phyloP scores from a whole-genome alignment of 2,113 vertebrate species.

The Balaeniceps rex region DNA sequence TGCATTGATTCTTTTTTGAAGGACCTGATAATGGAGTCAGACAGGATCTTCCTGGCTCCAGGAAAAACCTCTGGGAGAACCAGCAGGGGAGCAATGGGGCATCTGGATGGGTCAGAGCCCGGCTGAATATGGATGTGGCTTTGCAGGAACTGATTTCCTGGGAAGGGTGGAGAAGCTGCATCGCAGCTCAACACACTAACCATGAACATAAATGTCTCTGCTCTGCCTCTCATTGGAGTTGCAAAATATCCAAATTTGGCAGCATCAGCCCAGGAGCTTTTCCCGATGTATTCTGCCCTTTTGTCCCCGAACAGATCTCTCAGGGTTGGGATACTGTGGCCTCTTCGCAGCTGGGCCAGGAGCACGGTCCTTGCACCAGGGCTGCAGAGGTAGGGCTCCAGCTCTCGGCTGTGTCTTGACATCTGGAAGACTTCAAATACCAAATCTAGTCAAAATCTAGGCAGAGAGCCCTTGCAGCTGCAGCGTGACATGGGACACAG shows the following conservation, averaged over 20 bases:
- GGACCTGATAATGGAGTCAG: rapidly evolving
- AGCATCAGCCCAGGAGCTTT: background rate
- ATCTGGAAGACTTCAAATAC: conserved; percentile 14
- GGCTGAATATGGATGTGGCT: background rate
- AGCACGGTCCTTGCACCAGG: background rate
- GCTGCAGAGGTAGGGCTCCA: background rate
- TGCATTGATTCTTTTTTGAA: background rate
- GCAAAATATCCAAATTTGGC: background rate
- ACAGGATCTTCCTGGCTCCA: background rate
- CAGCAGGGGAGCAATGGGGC: rapidly evolving
- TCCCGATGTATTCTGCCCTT: background rate
- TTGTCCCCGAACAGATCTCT: background rate
- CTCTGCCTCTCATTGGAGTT: background rate
- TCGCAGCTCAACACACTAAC: background rate
- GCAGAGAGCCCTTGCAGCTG: conserved; percentile 22
- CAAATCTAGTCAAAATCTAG: background rate
- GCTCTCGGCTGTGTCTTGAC: background rate
- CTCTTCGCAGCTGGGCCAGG: background rate
- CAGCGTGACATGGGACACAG: rapidly evolving
- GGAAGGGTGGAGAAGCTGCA: background rate
- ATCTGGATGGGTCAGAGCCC: background rate
- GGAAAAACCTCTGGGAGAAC: background rate
- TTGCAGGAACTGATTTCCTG: background rate
- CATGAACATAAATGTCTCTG: background rate
- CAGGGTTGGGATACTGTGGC: background rate